Percentiles rank a stretch among this genome's conserved stretches.
phyloP scores from a whole-genome alignment of 2,888 invertebrate species.

The Taphrorychus bicolor region DNA sequence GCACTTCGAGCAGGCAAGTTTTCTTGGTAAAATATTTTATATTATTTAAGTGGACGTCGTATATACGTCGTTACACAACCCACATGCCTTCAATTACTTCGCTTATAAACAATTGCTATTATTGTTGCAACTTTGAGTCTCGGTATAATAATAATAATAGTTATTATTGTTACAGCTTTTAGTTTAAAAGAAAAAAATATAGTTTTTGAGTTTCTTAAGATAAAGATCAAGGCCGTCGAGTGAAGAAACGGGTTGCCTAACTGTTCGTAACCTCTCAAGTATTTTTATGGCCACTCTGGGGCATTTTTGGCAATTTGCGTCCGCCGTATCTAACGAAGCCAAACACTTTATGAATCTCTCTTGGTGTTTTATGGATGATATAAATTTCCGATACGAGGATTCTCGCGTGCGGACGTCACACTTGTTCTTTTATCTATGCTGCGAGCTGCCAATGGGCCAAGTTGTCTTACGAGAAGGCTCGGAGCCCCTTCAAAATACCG shows the following conservation, averaged over 20 bases:
- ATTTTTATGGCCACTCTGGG: slow-evolving; percentile 39
- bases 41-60: slow-evolving; percentile 20
- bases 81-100: slow-evolving; percentile 14
- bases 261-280: slow-evolving; percentile 33
- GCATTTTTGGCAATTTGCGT: slow-evolving; percentile 42
- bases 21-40: slow-evolving; percentile 31
- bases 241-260: slow-evolving; percentile 35
- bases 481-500: neutral
- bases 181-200: neutral
- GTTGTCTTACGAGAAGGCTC: too few species aligned
- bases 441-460: too few species aligned
- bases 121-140: slow-evolving; percentile 1
- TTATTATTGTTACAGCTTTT: neutral
- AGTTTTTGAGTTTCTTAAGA: slow-evolving; percentile 16
- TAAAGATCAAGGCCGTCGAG: slow-evolving; percentile 30
- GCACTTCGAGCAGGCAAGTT: slow-evolving; percentile 22
- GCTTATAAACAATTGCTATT: slow-evolving; percentile 5
- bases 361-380: slow-evolving; percentile 40
- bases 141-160: neutral
- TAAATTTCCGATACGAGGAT: slow-evolving; percentile 37
- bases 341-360: slow-evolving; percentile 39
- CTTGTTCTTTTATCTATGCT: too few species aligned
- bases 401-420: neutral
- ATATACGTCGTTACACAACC: slow-evolving; percentile 21
- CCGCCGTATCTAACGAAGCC: slow-evolving; percentile 40